phyloP scores from a whole-genome alignment of 2,113 vertebrate genomes.

The mouse (Mus musculus) region GRCm39 chrX:128016501-128017000 shows the following conservation, averaged over 20 bases:
- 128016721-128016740: background rate
- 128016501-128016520: background rate
- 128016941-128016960: background rate
- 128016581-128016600: background rate
- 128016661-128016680: background rate
- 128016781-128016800: background rate
- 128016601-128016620: background rate
- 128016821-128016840: constrained; percentile 13
- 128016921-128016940: background rate
- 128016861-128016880: background rate
- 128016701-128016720: background rate
- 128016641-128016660: background rate
- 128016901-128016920: background rate
- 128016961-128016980: background rate
- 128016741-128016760: background rate
- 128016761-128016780: background rate
- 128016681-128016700: background rate
- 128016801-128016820: background rate
- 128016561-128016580: background rate
- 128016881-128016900: background rate
- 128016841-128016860: constrained; percentile 7
- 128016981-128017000: background rate
- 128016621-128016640: background rate
- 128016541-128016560: background rate
- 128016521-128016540: background rate